These are phyloP conservation scores for Cloeon dipterum DNA, from an alignment of 2,888 invertebrate species.

Conservation along the genomic window DNA sequence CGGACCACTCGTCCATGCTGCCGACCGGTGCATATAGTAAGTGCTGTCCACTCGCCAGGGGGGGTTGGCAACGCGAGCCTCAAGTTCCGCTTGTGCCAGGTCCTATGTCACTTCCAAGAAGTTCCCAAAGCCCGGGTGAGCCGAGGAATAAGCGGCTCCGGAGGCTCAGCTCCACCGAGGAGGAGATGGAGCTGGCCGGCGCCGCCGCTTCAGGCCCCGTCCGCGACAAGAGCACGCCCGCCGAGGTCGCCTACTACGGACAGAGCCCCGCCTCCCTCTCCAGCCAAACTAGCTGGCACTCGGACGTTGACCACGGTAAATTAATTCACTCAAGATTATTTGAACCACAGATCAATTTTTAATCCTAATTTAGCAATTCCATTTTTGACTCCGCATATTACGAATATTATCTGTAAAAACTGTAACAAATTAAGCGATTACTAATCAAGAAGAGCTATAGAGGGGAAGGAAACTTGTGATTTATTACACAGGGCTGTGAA, in stretches of 20 bases:
- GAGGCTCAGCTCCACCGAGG: conserved; percentile 27
- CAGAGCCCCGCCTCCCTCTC: conserved; percentile 25
- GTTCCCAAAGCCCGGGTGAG: conserved; percentile 21
- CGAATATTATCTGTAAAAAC: too few species aligned
- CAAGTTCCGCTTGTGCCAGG: conserved; percentile 12
- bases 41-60: conserved; percentile 17
- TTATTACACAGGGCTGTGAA: too few species aligned
- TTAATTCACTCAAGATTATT: neutral
- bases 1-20: conserved; percentile 34
- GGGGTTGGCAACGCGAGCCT: neutral
- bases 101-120: conserved; percentile 19
- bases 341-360: too few species aligned
- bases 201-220: conserved; percentile 10
- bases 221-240: conserved; percentile 17
- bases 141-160: conserved; percentile 26
- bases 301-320: conserved; percentile 25
- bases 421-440: too few species aligned
- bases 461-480: too few species aligned
- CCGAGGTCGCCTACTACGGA: conserved; percentile 22
- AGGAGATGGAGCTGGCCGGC: conserved; percentile 22
- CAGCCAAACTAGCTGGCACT: conserved; percentile 24
- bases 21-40: conserved; percentile 58
- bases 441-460: too few species aligned
- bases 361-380: too few species aligned
- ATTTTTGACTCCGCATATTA: too few species aligned